These are phyloP conservation scores for Blomia tropicalis DNA, from an alignment of 2,888 invertebrate species.

Conservation along the genomic window DNA sequence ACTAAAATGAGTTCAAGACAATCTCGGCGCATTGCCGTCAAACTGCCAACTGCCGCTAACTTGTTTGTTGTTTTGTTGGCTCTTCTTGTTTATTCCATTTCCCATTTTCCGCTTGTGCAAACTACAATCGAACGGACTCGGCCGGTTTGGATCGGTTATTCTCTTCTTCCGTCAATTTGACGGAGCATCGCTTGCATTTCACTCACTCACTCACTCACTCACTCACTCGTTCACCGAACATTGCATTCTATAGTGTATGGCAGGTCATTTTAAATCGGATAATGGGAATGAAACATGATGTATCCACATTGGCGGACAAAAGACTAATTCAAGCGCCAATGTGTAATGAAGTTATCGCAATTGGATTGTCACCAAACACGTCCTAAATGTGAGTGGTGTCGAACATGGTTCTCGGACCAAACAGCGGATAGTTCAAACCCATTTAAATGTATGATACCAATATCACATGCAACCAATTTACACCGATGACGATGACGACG, in stretches of 20 bases:
- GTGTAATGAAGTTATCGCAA: slow-evolving; percentile 8
- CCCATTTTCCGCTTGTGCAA: not conserved
- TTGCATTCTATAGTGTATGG: no score
- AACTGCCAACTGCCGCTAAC: slow-evolving; percentile 12
- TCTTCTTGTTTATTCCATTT: not conserved
- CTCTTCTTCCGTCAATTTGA: not conserved
- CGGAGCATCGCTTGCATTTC: not conserved
- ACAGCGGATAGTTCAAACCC: not conserved
- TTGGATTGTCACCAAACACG: slow-evolving; percentile 6
- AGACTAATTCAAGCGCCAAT: slow-evolving; percentile 13
- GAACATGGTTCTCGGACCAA: no score
- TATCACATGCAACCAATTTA: not conserved
- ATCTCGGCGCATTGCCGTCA: not conserved
- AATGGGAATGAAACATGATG: not conserved
- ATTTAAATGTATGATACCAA: no score
- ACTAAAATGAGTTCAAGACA: slow-evolving; percentile 1
- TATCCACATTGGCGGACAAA: not conserved
- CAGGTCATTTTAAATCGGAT: not conserved
- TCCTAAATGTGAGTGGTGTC: no score
- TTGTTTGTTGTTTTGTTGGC: not conserved
- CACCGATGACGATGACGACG: no score
- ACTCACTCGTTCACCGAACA: no score
- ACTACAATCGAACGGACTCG: not conserved
- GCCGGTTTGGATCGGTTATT: not conserved
- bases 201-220: no score